Evolutionary conservation across 1,140 invertebrate genomes (phyloP), one percentile per base, ranked within the genome.

Genomic region (Papilio machaon): DNA sequence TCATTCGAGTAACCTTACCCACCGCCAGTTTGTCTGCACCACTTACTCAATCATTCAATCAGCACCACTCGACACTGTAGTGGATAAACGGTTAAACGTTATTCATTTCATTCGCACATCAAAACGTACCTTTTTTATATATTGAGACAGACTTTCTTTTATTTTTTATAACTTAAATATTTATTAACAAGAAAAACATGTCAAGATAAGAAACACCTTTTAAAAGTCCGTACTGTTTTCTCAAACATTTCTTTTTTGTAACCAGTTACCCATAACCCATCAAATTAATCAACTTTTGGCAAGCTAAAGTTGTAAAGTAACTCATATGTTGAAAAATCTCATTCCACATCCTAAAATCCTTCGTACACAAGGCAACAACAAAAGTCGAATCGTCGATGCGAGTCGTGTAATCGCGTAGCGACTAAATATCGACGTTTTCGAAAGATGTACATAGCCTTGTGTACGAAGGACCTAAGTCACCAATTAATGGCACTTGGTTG

Each of bases 31-130:
- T 19, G 43, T 43, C 35, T 67, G 64, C 9, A 23, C 73, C 73
- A 49, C 47, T 75, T 75, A 74, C 11, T n/a, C 43, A 19, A 74
- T 74, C 43, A 75, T 75, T 49, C 46, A 75, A 75, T 75, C 46
- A 43, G 19, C n/a, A 19, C 19, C 46, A 46, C 38, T 75, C 73
- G 46, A 47, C 46, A 75, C n/a, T 74, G 46, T 75, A 75, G 43
- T 75, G 73, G 73, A 75, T 52, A 75, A 75, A 52, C 46, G 73
- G 43, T 75, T 38, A 23, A n/a, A n/a, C 9, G 73, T 75, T n/a
- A 75, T 30, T 75, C 73, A 9, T 75, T 49, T 46, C 70, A 73
- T 19, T 73, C 17, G n/a, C 73, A 19, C 73, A 23, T 30, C 0
- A 75, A 75, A 52, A 75, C 46, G 73, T 75, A 46, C 19, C 46